phyloP scores from a whole-genome alignment of 2,113 vertebrate genomes.

The Thalassoma bifasciatum region DNA sequence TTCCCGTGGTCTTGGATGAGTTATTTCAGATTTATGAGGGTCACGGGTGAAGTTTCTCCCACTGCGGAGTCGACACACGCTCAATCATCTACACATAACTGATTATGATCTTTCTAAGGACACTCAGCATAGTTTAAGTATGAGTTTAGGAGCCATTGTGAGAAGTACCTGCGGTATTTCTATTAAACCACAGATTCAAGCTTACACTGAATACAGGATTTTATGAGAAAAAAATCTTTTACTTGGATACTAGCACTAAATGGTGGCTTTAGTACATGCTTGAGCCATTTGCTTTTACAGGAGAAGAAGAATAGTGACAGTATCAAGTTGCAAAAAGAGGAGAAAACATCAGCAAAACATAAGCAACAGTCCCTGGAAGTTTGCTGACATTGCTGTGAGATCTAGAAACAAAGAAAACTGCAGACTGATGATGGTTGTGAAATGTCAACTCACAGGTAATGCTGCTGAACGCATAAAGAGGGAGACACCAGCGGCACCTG shows the following conservation, averaged over 20 bases:
- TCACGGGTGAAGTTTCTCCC: conserved; percentile 5
- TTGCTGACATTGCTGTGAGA: too few relatives aligned
- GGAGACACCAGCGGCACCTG: too few relatives aligned
- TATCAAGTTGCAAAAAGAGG: too few relatives aligned
- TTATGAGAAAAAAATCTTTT: background rate
- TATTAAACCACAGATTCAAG: conserved; percentile 26
- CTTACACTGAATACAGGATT: background rate
- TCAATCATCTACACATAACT: background rate
- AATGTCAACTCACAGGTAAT: too few relatives aligned
- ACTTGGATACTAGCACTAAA: background rate
- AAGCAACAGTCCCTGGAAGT: too few relatives aligned
- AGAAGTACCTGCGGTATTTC: conserved; percentile 23
- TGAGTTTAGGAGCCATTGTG: conserved; percentile 10
- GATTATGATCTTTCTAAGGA: conserved; percentile 4
- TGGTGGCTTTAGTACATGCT: too few relatives aligned
- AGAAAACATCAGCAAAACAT: too few relatives aligned
- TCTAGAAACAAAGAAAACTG: too few relatives aligned
- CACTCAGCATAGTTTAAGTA: background rate
- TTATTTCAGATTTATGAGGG: background rate
- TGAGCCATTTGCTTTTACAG: background rate
- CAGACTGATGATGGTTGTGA: too few relatives aligned
- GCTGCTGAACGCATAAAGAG: too few relatives aligned
- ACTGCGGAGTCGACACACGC: background rate
- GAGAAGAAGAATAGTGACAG: background rate
- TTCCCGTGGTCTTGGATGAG: background rate